These are phyloP conservation scores for Colaptes auratus DNA, from an alignment of 2,113 vertebrate genomes.

Conservation along the genomic window DNA sequence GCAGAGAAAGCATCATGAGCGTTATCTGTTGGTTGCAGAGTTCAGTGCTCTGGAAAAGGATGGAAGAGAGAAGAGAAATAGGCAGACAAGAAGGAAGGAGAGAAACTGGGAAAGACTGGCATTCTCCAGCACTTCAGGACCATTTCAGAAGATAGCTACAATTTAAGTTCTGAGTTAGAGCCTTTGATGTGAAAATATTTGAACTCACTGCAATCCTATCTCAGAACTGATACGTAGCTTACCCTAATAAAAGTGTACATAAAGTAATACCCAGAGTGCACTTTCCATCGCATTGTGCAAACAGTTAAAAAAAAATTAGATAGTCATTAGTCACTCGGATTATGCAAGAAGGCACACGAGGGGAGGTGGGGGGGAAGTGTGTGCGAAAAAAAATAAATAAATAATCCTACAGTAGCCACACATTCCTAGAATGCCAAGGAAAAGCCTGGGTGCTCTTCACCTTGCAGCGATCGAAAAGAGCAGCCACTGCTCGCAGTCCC, in stretches of 20 bases:
- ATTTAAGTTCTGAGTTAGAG: neutral
- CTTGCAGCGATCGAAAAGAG: neutral
- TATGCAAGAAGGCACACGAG: constrained; percentile 27
- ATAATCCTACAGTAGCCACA: neutral
- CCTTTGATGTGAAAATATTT: neutral
- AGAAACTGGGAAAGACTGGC: neutral
- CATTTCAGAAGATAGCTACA: neutral
- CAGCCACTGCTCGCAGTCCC: neutral
- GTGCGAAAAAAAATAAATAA: neutral
- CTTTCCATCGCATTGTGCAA: neutral
- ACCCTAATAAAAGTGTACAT: neutral
- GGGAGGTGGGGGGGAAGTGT: neutral
- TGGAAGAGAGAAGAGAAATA: neutral
- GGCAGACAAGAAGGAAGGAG: neutral
- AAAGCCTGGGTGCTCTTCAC: neutral
- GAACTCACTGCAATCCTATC: neutral
- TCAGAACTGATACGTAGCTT: neutral
- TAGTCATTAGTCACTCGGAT: neutral
- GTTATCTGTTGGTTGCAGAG: neutral
- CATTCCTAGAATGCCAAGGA: constrained; percentile 40
- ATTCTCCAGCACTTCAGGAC: neutral
- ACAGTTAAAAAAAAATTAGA: neutral
- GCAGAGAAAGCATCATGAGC: neutral
- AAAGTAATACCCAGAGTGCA: neutral
- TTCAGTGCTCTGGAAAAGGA: neutral